Base-by-base conservation (phyloP, 2,888 invertebrate species). In the Andrena fulva region DNA sequence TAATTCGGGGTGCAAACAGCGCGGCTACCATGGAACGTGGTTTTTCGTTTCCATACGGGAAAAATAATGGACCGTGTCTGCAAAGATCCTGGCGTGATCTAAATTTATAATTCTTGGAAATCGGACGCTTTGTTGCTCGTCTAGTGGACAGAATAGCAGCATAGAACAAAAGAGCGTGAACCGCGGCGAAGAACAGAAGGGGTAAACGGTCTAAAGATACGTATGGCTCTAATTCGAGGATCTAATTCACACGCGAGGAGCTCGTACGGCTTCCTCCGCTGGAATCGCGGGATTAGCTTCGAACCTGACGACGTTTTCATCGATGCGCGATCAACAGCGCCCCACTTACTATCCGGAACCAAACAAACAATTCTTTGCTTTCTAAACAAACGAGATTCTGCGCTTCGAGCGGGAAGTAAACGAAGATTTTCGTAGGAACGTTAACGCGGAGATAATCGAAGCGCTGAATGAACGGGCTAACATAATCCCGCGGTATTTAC, bases 181-280 rank as follows among this genome's bases (percentile, higher is more conserved):
- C 62, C 31, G 68, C 16, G 42, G 79, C 63, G 60, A 66, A 78
- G 82, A 88, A 85, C 77, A 81, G 82, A 60, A 78, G 72, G 82
- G 79, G 82, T 73, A 78, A 84, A 85, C 76, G 89, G 83, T 88
- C 88, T 88, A 88, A 88, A 88, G 89, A 88, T 88, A 88, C 85
- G 77, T 67, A 62, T 74, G 81, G 62, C 73, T 88, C 88, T 86
- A 87, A 89, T 89, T 88, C 85, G 88, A 88, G 88, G 84, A 67
- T 81, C 89, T 81, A 88, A 88, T 80, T 89, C 88, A 73, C 77
- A 77, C 78, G 29, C 35, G 64, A 69, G 79, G 77, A 77, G 77
- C 80, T 74, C 71, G 1, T 64, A 48, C 12, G 20, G 35, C 48
- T 8, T 8, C 56, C 2, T n/a, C 8, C 27, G 31, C 85, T 80